Evolutionary conservation across 2,113 vertebrate species (phyloP), one percentile per base, ranked within the genome.

Genomic region (Datnioides undecimradiatus): DNA sequence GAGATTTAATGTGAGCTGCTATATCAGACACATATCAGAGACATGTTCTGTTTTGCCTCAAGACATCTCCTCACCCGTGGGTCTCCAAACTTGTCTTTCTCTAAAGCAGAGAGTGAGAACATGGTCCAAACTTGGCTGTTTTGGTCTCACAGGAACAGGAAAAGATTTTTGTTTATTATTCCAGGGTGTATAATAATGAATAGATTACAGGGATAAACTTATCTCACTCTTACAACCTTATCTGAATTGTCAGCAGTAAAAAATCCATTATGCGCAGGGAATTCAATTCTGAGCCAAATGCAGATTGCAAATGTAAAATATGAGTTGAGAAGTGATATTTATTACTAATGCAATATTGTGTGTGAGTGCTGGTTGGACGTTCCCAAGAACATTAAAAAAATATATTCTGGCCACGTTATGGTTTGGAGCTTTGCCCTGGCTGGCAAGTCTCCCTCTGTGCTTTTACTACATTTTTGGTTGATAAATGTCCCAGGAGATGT

Each of bases 181-280:
- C 74, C 38, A 45, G 36, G 13, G 45, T 78, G 72, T 65, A 46
- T 63, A 52, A 68, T 76, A 54, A 73, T 83, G 78, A 80, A 88
- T 85, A 73, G 27, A 77, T 80, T 67, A 85, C 48, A 54, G 27
- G 78, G 66, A 86, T 85, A 54, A 75, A 85, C 62, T 64, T 75
- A 76, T 86, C 70, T 64, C 65, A 58, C 74, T 69, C 29, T 41
- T 76, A 70, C 77, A 70, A 72, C 74, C 74, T 79, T 71, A 88
- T 88, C 67, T 80, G 34, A 43, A 33, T 76, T 87, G 87, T 90
- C 75, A 75, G 55, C 49, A 80, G 79, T 75, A 27, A 86, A 84
- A 45, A 58, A 83, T 63, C 40, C 48, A 84, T 48, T 70, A 82
- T 33, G 58, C 17, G 46, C 17, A 12, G 71, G 57, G 51, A 81